A percentile compares a stretch with the other conserved stretches of the same genome.
Conservation (phyloP, 2,797 vertebrate genomes). For the Gambelia wislizenii region DNA sequence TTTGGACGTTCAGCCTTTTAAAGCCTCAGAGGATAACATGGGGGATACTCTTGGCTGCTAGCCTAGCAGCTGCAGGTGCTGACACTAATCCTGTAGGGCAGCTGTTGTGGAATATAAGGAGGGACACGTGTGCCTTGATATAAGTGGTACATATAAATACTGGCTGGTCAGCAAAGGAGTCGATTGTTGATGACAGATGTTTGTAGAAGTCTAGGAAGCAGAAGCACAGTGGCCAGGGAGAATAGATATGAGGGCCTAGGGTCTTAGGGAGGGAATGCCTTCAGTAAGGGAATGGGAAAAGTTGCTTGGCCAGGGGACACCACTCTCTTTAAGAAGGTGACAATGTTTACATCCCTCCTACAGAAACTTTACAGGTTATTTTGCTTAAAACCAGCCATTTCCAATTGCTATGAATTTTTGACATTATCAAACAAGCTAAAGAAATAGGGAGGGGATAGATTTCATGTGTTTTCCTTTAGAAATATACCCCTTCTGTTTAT, state of each 20-base stretch:
- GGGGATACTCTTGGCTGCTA: background rate
- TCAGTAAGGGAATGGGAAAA: background rate
- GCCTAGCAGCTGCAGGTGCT: background rate
- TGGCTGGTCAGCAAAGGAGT: background rate
- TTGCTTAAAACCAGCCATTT: background rate
- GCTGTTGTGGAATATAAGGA: background rate
- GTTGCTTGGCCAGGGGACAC: background rate
- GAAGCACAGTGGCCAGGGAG: background rate
- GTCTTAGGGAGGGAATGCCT: background rate
- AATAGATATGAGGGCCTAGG: background rate
- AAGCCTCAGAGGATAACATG: background rate
- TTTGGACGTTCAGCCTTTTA: background rate
- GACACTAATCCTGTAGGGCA: background rate
- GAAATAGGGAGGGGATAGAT: background rate
- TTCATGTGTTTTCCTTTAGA: background rate
- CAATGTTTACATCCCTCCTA: background rate
- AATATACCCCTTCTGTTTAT: background rate
- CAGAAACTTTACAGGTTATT: background rate
- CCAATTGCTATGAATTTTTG: background rate
- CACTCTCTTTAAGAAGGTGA: background rate
- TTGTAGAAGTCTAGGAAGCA: background rate
- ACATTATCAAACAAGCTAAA: background rate
- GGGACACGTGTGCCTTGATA: background rate
- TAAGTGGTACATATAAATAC: background rate
- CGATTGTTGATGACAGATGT: background rate